Base-by-base conservation (phyloP, 2,797 vertebrate genomes). In the Falco columbarius region DNA sequence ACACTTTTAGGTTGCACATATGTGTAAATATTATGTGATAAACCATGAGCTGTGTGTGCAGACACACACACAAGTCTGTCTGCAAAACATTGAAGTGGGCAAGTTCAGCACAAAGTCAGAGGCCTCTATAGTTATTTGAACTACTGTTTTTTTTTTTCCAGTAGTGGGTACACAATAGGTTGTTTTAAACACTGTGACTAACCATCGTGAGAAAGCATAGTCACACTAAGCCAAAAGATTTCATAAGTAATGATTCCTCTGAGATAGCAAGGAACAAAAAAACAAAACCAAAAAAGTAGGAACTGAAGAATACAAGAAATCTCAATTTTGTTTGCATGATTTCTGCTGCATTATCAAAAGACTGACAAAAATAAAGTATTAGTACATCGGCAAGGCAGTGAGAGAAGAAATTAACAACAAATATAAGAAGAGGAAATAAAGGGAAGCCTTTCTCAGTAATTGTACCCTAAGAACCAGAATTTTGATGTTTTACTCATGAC, bases 11-110 rank as follows among this genome's bases (percentile, higher is more conserved):
- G 13, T 27, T 79, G 15, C 40, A 75, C 15, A 36, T 59, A 30
- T 46, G 8, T 21, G 19, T 55, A 46, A 70, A 19, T 21, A 36
- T 19, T 23, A 70, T 14, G 23, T 5, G 27, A 38, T 23, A 52
- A 74, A 32, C 40, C 23, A 38, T 24, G 19, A 68, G 9, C 42
- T 59, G 20, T 1, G 0, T 19, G 9, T 2, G 0, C 36, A 40
- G 40, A 40, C 40, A 29, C 32, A 19, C 15, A 36, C 22, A 52
- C 3, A n/a, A 24, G 9, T 24, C 47, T 65, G 10, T 38, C 16
- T 61, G 34, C 20, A 74, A 59, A 85, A 70, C 38, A 29, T 23
- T 38, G 24, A 61, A 46, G 81, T 30, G 56, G 16, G 15, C 22
- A 92, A 71, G 44, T 46, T 85, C 19, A 62, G 6, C 46, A 29